phyloP scores from a whole-genome alignment of 2,888 invertebrate genomes.

The Nematopogon swammerdamellus region DNA sequence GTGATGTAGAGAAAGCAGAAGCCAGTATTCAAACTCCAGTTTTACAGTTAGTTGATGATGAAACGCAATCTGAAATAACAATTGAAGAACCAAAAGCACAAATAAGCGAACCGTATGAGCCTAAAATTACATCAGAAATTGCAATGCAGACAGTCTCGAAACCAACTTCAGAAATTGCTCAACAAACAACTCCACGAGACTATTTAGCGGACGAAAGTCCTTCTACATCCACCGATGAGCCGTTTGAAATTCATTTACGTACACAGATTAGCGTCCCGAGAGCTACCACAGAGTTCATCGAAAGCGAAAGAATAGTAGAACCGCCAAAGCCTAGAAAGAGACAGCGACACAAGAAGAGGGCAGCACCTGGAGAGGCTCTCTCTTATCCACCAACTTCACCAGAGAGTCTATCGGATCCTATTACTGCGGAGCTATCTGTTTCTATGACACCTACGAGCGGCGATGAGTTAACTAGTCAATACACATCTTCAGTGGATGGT shows the following conservation, averaged over 20 bases:
- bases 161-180: conserved; percentile 14
- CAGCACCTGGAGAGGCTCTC: conserved; percentile 18
- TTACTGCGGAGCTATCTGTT: conserved; percentile 44
- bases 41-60: conserved; percentile 21
- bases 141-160: conserved; percentile 20
- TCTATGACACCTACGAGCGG: conserved; percentile 45
- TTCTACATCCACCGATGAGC: conserved; percentile 50
- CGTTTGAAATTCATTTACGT: conserved; percentile 60
- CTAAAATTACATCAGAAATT: conserved; percentile 9
- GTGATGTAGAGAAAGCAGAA: conserved; percentile 27
- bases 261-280: conserved; percentile 56
- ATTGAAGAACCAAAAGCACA: conserved; percentile 14
- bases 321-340: conserved; percentile 34
- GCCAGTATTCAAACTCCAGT: conserved; percentile 37
- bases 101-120: neutral
- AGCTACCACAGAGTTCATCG: conserved; percentile 33
- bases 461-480: conserved; percentile 31
- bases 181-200: conserved; percentile 61
- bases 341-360: conserved; percentile 34
- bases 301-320: conserved; percentile 33
- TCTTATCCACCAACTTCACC: conserved; percentile 20
- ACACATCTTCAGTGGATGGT: conserved; percentile 43
- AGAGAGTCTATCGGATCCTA: conserved; percentile 47
- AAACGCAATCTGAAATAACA: conserved; percentile 17
- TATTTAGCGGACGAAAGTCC: conserved; percentile 48